phyloP scores from a whole-genome alignment of 2,797 vertebrate species.

The Somateria mollissima region DNA sequence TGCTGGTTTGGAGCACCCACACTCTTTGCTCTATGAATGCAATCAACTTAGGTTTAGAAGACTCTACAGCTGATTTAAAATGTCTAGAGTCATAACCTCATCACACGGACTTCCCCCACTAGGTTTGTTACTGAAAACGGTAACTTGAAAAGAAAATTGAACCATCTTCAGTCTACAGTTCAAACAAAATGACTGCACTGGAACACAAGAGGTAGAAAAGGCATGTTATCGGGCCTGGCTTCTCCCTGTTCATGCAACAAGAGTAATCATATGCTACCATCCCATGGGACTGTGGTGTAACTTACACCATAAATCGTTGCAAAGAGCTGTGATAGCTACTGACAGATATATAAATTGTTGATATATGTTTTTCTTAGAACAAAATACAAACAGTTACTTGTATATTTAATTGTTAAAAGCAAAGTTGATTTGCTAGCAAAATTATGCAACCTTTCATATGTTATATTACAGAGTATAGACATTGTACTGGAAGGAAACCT shows the following conservation, averaged over 20 bases:
- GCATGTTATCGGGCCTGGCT: not conserved
- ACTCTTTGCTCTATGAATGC: not conserved
- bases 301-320: not conserved
- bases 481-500: not conserved
- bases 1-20: not conserved
- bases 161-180: not conserved
- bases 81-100: not conserved
- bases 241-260: not conserved
- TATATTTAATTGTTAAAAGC: not conserved
- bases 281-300: not conserved
- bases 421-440: not conserved
- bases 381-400: not conserved
- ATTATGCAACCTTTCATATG: not conserved
- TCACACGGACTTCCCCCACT: not conserved
- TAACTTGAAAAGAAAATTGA: conserved; percentile 30
- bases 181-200: not conserved
- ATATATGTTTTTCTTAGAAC: not conserved
- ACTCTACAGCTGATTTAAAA: conserved; percentile 41
- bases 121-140: conserved; percentile 15
- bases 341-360: not conserved
- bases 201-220: not conserved
- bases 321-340: not conserved
- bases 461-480: not conserved
- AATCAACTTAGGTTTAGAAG: conserved; percentile 30
- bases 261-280: not conserved